Base-by-base conservation (phyloP, 2,797 vertebrate species). In the Hybognathus amarus region DNA sequence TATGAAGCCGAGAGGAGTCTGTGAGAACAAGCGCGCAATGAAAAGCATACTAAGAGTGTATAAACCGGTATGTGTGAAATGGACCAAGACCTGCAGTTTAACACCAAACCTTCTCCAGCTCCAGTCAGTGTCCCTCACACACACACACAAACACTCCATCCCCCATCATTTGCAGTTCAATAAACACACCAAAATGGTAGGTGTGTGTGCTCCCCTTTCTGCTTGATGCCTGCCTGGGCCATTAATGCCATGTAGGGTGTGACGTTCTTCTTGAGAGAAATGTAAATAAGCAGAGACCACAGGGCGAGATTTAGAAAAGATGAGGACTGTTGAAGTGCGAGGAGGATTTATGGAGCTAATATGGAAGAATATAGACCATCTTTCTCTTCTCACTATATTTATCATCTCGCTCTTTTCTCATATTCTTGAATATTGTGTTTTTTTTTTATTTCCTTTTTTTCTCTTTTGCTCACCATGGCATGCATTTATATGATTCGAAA, bases 161-260 rank as follows among this genome's bases (percentile, higher is more conserved):
- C 63, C 38, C 78, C 83, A 68, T 77, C 81, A 79, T 70, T 92
- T 92, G 90, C 91, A 92, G 92, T 94, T 93, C 89, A 95, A 95
- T 94, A 94, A 93, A 94, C 93, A 94, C 54, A 54, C 54, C 87
- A 70, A 56, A 88, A 90, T 87, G 77, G 87, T 59, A 40, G 85
- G 17, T 4, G 83, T 85, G 22, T 15, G 85, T 83, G 85, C 90
- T 88, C 54, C 80, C 85, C 86, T 63, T 27, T 85, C 54, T 66
- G 69, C 74, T 33, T 59, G 64, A 50, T 83, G 50, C 77, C 74
- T 70, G 20, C 66, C 79, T 2, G 67, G 85, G 84, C 89, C 89
- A 89, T 93, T 90, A 89, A 88, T 89, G 89, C 89, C 86, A 92
- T 90, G 90, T 87, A 67, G 67, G 83, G 87, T 91, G 79, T 84